phyloP scores from a whole-genome alignment of 2,888 invertebrate genomes.

The Cotesia congregata region DNA sequence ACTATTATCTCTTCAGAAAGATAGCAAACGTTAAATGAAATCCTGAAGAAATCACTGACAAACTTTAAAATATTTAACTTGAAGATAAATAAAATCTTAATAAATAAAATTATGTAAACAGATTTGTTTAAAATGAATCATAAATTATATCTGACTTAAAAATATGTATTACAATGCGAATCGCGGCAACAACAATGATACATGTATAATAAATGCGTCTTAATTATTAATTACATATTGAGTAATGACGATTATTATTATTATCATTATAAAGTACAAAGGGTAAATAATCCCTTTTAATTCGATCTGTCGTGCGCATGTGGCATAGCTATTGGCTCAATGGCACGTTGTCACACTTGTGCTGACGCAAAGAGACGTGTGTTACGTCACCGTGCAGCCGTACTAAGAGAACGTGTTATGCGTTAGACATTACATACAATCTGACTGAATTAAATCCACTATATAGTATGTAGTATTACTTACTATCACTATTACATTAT shows the following conservation, averaged over 20 bases:
- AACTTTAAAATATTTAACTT: not conserved
- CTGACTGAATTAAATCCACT: not conserved
- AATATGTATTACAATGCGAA: not conserved
- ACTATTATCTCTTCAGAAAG: not conserved
- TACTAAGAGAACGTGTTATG: slow-evolving; percentile 52
- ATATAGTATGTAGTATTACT: too few species aligned
- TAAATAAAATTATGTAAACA: too few species aligned
- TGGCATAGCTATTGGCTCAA: slow-evolving; percentile 11
- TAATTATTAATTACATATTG: not conserved
- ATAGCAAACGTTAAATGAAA: not conserved
- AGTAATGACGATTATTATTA: not conserved
- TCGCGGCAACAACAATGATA: not conserved
- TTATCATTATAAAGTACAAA: slow-evolving; percentile 1
- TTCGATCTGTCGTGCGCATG: not conserved
- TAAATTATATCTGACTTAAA: not conserved
- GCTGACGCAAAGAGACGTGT: slow-evolving; percentile 62
- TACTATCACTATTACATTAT: too few species aligned
- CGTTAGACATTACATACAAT: slow-evolving; percentile 45
- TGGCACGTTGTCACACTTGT: slow-evolving; percentile 24
- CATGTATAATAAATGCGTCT: not conserved
- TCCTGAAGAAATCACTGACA: not conserved
- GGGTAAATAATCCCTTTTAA: slow-evolving; percentile 2
- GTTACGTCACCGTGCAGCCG: slow-evolving; percentile 63
- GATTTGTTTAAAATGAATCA: not conserved
- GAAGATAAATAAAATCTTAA: too few species aligned